Evolutionary conservation across 1,140 invertebrate genomes (phyloP).

Genomic region (Drosophila kohkoa): DNA sequence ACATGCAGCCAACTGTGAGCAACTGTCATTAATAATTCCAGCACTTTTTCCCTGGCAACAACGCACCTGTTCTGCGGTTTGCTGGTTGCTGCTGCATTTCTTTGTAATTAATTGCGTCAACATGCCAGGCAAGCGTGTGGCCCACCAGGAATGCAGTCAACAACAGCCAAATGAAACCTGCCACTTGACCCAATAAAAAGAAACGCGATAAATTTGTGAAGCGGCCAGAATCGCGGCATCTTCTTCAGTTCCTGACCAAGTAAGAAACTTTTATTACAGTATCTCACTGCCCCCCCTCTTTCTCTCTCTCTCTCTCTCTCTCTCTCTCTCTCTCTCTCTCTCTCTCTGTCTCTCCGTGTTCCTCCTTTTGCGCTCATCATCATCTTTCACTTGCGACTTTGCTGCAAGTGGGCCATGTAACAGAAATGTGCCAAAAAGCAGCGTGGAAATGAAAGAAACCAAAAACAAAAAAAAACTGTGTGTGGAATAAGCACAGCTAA

Average conservation of each 20-base stretch:
- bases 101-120: constrained; percentile 61
- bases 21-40: constrained; percentile 11
- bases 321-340: background rate
- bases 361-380: background rate
- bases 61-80: constrained; percentile 43
- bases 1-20: background rate
- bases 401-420: constrained; percentile 69
- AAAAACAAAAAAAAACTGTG: background rate
- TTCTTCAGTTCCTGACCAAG: constrained; percentile 42
- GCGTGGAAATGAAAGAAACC: constrained; percentile 34
- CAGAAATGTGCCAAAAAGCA: constrained; percentile 66
- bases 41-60: background rate
- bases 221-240: constrained; percentile 41
- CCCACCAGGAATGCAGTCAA: constrained; percentile 58
- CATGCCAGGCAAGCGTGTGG: constrained; percentile 32
- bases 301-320: background rate
- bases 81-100: constrained; percentile 20
- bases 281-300: background rate
- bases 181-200: constrained; percentile 73
- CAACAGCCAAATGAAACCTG: constrained; percentile 49
- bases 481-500: constrained; percentile 58
- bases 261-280: constrained; percentile 40
- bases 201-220: constrained; percentile 66
- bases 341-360: too few species aligned
- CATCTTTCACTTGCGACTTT: constrained; percentile 35